These are phyloP conservation scores for Drosophila tanythrix DNA, from an alignment of 2,888 invertebrate species.

Conservation along the genomic window DNA sequence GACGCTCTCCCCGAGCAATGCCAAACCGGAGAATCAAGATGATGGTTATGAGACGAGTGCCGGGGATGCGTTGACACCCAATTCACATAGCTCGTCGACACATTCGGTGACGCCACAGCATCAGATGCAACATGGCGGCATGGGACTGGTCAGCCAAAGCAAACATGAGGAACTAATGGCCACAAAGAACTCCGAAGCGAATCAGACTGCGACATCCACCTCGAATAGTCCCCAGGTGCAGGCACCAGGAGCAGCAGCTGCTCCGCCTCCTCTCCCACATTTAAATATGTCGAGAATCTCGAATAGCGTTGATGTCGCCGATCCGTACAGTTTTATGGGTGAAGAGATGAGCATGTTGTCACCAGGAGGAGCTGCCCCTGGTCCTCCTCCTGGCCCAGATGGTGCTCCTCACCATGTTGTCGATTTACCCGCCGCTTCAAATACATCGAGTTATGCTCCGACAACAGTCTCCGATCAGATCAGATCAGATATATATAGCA, in stretches of 20 bases:
- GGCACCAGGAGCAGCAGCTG: background rate
- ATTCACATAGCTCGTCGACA: slow-evolving; percentile 82
- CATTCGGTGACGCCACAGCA: slow-evolving; percentile 82
- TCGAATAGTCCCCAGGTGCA: slow-evolving; percentile 28
- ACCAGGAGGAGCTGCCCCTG: slow-evolving; percentile 28
- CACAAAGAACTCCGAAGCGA: slow-evolving; percentile 41
- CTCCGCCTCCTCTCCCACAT: background rate
- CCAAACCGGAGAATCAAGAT: slow-evolving; percentile 90
- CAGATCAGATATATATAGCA: slow-evolving; percentile 31
- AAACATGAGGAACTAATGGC: slow-evolving; percentile 59
- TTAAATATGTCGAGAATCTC: slow-evolving; percentile 4
- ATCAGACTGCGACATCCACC: slow-evolving; percentile 25
- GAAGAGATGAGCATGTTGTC: slow-evolving; percentile 87
- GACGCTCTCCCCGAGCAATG: slow-evolving; percentile 81
- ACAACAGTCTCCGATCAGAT: slow-evolving; percentile 7
- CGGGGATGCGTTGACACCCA: slow-evolving; percentile 86
- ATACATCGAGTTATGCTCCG: slow-evolving; percentile 31
- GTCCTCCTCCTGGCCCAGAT: slow-evolving; percentile 25
- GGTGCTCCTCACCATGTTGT: slow-evolving; percentile 12
- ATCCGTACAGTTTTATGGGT: slow-evolving; percentile 94
- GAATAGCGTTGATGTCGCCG: slow-evolving; percentile 76
- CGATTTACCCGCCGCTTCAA: slow-evolving; percentile 20
- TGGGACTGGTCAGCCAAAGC: slow-evolving; percentile 45
- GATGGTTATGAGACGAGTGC: slow-evolving; percentile 96
- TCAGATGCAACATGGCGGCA: slow-evolving; percentile 63